Base-by-base conservation (phyloP, 2,113 vertebrate genomes). In the Caloenas nicobarica region DNA sequence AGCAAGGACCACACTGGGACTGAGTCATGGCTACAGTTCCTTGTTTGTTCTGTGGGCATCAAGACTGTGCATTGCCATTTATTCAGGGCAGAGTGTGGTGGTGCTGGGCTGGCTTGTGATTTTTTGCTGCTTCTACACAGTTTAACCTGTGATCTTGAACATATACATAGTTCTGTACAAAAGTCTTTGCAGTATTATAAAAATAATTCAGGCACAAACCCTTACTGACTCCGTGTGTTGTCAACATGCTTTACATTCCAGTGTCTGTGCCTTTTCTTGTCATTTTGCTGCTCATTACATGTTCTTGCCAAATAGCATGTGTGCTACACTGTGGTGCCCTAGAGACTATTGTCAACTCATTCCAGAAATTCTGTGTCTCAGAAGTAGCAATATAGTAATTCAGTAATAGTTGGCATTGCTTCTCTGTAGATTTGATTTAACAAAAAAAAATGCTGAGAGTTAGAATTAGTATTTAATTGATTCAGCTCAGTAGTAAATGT, bases 11-110 rank as follows among this genome's bases (percentile, higher is more conserved):
- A 13, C 42, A 51, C 31, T 58, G 53, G 0, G 4, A 16, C 81
- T 93, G 88, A 89, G 57, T 95, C 65, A 88, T 54, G 62, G 50
- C 54, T 80, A 2, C 51, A 69, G 58, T 81, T 87, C 64, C 76
- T 86, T 88, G 51, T 86, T 81, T 81, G 73, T 53, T 72, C 33
- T 53, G 12, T 62, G 42, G 29, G 23, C 26, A 51, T 58, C 51
- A 42, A 34, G 9, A 50, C 56, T 71, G 0, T 17, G 23, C 3
- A 3, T 25, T 77, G 64, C 42, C 72, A 31, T 88, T 86, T 84
- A 50, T 56, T 76, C 29, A 44, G 29, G 53, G 50, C 44, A 72
- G 73, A 71, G 31, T 44, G 48, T 25, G n/a, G 26, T 34, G 38
- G n/a, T 89, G 36, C 68, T 51, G 58, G 40, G 10, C n/a, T 80